phyloP scores from a whole-genome alignment of 2,113 vertebrate genomes.

The rabbit (Oryctolagus cuniculus) region mOryCun1.1 NC_091437.1:67293501-67294000 shows the following conservation, averaged over 20 bases:
- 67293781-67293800: too few species aligned
- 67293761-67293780: neutral
- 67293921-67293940: neutral
- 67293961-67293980: neutral
- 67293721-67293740: neutral
- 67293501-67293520: neutral
- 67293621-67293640: neutral
- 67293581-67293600: neutral
- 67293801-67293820: neutral
- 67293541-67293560: too few species aligned
- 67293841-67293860: neutral
- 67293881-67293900: neutral
- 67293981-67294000: neutral
- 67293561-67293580: neutral
- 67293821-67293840: neutral
- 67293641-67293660: neutral
- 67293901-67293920: neutral
- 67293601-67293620: neutral
- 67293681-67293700: neutral
- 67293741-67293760: neutral
- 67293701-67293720: neutral
- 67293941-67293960: neutral
- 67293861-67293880: neutral
- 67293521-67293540: neutral
- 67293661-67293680: neutral